These are phyloP conservation scores for Propithecus deckenii DNA, from an alignment of 2,797 vertebrate species.

Conservation along the genomic window DNA sequence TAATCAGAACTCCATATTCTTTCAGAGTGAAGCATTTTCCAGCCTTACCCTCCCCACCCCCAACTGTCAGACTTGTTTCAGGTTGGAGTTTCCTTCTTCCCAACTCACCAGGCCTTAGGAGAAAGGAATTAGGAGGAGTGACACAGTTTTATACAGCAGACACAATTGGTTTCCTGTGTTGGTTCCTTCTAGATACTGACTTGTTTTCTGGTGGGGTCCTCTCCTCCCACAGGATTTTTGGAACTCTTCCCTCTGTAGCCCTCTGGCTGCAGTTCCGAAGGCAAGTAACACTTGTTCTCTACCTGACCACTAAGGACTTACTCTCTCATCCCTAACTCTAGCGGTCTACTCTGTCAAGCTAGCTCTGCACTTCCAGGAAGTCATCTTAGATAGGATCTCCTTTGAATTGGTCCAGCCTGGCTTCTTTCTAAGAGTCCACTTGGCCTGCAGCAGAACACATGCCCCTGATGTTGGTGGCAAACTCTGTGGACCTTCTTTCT, in stretches of 20 bases:
- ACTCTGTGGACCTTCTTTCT: not conserved
- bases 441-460: not conserved
- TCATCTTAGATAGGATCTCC: not conserved
- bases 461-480: not conserved
- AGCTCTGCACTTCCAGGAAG: not conserved
- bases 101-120: not conserved
- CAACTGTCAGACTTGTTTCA: not conserved
- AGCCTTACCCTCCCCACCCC: not conserved
- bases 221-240: not conserved
- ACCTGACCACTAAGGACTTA: not conserved
- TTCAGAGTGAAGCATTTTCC: constrained; percentile 3
- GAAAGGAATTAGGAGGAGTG: not conserved
- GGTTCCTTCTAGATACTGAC: not conserved
- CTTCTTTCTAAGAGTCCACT: not conserved
- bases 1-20: not conserved
- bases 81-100: not conserved
- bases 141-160: not conserved
- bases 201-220: not conserved
- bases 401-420: not conserved
- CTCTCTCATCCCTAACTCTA: not conserved
- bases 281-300: not conserved
- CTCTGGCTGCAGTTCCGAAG: not conserved
- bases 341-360: not conserved
- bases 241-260: not conserved
- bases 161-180: not conserved